Conservation (phyloP, 2,888 invertebrate species). For the Plagodis dolabraria region DNA sequence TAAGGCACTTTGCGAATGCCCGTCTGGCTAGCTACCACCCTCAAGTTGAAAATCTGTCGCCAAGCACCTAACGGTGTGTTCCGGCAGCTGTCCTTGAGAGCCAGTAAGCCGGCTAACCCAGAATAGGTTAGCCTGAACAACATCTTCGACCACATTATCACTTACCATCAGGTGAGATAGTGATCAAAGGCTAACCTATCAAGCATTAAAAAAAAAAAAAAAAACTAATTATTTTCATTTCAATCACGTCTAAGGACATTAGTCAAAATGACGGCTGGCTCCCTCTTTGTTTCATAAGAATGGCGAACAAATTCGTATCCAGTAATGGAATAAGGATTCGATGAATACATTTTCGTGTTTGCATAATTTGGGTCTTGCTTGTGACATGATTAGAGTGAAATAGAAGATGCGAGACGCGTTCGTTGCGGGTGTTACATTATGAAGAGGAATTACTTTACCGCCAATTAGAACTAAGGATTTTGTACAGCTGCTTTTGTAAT, state of each 20-base stretch:
- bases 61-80: too few relatives aligned
- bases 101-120: too few relatives aligned
- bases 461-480: not conserved
- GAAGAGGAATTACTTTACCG: not conserved
- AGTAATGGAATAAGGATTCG: constrained; percentile 31
- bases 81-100: too few relatives aligned
- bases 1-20: too few relatives aligned
- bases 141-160: too few relatives aligned
- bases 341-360: constrained; percentile 36
- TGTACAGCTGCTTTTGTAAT: not conserved
- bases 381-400: constrained; percentile 24
- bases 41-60: too few relatives aligned
- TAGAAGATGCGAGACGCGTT: not conserved
- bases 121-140: too few relatives aligned
- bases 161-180: too few relatives aligned
- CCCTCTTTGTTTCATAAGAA: constrained; percentile 21
- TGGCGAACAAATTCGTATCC: constrained; percentile 26
- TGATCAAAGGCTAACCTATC: too few relatives aligned
- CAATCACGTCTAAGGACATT: not conserved
- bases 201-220: too few relatives aligned
- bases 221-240: not conserved
- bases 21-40: too few relatives aligned
- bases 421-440: constrained; percentile 2
- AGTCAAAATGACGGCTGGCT: constrained; percentile 3
- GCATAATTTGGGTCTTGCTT: constrained; percentile 28